phyloP scores from a whole-genome alignment of 1,140 invertebrate genomes.

The Zaprionus ghesquierei region DNA sequence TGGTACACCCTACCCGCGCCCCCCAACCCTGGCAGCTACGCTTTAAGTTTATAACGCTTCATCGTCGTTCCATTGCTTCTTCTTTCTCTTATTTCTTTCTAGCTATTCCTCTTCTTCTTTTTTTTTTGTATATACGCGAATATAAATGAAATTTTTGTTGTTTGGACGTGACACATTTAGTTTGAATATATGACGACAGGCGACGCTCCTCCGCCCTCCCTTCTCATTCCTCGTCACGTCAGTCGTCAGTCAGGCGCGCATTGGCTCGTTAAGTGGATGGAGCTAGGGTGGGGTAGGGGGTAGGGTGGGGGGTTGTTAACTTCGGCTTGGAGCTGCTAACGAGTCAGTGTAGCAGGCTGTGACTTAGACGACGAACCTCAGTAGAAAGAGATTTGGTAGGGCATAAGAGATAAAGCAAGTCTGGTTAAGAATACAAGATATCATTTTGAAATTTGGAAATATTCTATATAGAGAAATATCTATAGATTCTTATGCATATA shows the following conservation, averaged over 20 bases:
- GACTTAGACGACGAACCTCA: slow-evolving; percentile 37
- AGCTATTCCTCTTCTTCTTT: slow-evolving; percentile 15
- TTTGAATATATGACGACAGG: slow-evolving; percentile 72
- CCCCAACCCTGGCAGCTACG: background rate
- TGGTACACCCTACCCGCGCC: no score
- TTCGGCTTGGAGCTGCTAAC: background rate
- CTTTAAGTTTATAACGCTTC: slow-evolving; percentile 50
- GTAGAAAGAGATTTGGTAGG: slow-evolving; percentile 13
- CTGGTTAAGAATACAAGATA: background rate
- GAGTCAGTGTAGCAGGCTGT: background rate
- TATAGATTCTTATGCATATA: background rate
- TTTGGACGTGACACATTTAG: slow-evolving; percentile 79
- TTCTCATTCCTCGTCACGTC: background rate
- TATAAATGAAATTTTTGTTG: slow-evolving; percentile 81
- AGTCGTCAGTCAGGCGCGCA: slow-evolving; percentile 65
- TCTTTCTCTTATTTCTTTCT: slow-evolving; percentile 8
- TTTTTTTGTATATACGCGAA: slow-evolving; percentile 57
- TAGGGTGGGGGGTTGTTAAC: background rate
- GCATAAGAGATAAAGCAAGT: slow-evolving; percentile 5
- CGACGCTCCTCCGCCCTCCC: slow-evolving; percentile 2
- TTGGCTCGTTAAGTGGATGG: slow-evolving; percentile 44
- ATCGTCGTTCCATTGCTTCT: slow-evolving; percentile 10
- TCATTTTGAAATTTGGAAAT: background rate
- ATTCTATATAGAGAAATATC: background rate
- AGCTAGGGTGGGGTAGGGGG: background rate